A percentile compares a stretch with the other conserved stretches of the same genome.
These are phyloP conservation scores for Tipula vernalis DNA, from an alignment of 2,888 invertebrate genomes.

Conservation along the genomic window DNA sequence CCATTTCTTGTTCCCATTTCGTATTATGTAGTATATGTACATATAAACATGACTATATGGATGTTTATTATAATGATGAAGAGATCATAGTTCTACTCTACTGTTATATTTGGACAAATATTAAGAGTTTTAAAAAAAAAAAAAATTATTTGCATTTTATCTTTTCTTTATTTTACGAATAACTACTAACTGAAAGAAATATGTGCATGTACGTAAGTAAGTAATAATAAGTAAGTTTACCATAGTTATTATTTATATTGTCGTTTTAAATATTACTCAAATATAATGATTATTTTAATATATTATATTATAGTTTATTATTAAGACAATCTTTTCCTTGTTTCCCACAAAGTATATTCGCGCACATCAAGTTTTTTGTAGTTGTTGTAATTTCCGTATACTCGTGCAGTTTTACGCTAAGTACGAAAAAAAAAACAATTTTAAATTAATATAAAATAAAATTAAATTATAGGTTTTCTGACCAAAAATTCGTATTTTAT, in stretches of 20 bases:
- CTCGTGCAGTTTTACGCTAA: background rate
- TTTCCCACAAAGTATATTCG: background rate
- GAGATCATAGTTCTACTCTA: conserved; percentile 4
- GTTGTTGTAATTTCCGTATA: background rate
- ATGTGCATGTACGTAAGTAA: background rate
- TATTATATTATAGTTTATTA: background rate
- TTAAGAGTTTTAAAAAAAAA: background rate
- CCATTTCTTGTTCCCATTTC: background rate
- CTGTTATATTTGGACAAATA: background rate
- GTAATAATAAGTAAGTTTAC: background rate
- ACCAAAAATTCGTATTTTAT: background rate
- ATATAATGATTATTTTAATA: background rate
- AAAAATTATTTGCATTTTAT: background rate
- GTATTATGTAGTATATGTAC: background rate
- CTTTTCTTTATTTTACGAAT: background rate
- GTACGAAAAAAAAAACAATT: background rate
- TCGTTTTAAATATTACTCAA: background rate
- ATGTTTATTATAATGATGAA: background rate
- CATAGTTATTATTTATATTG: background rate
- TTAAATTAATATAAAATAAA: background rate
- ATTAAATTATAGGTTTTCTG: background rate
- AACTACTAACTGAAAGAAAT: background rate
- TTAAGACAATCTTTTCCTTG: background rate
- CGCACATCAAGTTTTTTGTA: background rate
- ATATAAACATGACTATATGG: background rate